Evolutionary conservation across 2,797 vertebrate genomes (phyloP).

Genomic region (Sebastes wilsoni): DNA sequence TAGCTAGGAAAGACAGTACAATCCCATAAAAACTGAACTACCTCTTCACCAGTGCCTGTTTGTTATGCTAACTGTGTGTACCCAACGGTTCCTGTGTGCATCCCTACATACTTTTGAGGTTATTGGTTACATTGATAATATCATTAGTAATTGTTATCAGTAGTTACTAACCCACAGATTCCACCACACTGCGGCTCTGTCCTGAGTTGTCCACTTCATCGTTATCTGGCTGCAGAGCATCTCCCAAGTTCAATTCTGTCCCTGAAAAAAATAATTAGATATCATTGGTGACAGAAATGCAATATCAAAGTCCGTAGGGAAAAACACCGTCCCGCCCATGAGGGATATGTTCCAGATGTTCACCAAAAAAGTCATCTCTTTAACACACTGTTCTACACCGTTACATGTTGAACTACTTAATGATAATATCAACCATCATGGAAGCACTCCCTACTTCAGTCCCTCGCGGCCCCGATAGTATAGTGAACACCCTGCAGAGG

Average conservation of each 20-base stretch:
- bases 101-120: background rate
- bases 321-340: constrained; percentile 3
- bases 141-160: background rate
- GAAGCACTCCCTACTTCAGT: background rate
- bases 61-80: background rate
- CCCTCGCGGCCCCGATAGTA: background rate
- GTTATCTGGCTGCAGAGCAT: background rate
- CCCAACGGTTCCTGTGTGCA: background rate
- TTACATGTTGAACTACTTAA: background rate
- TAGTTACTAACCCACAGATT: constrained; percentile 21
- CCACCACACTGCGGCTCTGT: background rate
- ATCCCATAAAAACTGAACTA: background rate
- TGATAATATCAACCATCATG: background rate
- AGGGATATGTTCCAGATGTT: constrained; percentile 42
- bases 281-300: constrained; percentile 21
- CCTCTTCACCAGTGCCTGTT: background rate
- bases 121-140: background rate
- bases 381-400: background rate
- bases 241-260: background rate
- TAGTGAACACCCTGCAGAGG: constrained; percentile 14
- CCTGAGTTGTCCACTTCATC: background rate
- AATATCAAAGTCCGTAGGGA: background rate
- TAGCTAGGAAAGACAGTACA: background rate
- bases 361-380: background rate
- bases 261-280: constrained; percentile 8